Evolutionary conservation across 1,140 invertebrate genomes (phyloP), one percentile per base, ranked within the genome.

Genomic region (Panagrolaimus sp.): DNA sequence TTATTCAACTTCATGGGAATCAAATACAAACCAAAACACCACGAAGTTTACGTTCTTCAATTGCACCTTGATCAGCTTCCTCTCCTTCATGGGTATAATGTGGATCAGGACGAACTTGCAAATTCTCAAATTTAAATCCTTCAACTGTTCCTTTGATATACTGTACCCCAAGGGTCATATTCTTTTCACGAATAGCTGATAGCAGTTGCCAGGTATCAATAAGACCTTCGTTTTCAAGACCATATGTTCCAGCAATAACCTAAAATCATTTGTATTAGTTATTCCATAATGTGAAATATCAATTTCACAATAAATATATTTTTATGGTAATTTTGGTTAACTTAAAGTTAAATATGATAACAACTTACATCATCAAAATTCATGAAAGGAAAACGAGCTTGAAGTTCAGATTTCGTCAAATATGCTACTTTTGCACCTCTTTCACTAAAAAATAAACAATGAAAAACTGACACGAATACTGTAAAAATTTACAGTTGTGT

Each of bases 121-220:
- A 21, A 28, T n/a, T 32, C 17, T 58, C 52, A 66, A 68, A 73
- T 6, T 21, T 12, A 26, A 78, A 78, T 21, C 65, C 65, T 28
- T 77, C 78, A 15, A 78, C 69, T 4, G 78, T 71, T 2, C 64
- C 76, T 63, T 78, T 77, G 15, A 80, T 21, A 43, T 90, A 96
- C 63, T 88, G 85, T 2, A 89, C 88, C 15, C 92, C 93, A 63
- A 91, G 84, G 44, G 88, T 87, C 15, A 87, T 82, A 43, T 91
- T 90, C 84, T 92, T 94, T 17, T 87, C 87, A 78, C 90, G 89
- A 2, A 95, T 87, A 14, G 90, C 90, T 64, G 85, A 86, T 0
- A 96, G 84, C 4, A 96, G 83, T 32, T 88, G 85, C 89, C 90
- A 92, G 0, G 94, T 89, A 87, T 98, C 92, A 86, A 97, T 95